Evolutionary conservation across 2,797 vertebrate genomes (phyloP), one percentile per base, ranked within the genome.

Genomic region (Iguana delicatissima): DNA sequence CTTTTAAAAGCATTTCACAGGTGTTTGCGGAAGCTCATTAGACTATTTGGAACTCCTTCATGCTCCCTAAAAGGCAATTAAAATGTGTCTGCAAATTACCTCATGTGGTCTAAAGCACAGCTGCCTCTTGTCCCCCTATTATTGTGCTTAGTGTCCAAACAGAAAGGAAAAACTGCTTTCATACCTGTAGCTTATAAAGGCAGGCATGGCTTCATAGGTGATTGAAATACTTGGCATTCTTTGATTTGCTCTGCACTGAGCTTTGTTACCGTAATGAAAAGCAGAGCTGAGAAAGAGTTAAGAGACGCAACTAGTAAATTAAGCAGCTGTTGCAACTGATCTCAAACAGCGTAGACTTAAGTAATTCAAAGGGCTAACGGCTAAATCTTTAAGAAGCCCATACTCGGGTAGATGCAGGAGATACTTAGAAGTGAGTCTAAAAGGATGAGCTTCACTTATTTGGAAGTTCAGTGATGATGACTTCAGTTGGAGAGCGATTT

Each of bases 51-150:
- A 97, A 97, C 96, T 97, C 96, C 97, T 97, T 97, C 97, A 97
- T 97, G 96, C 96, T 97, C 97, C 96, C 97, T 97, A 97, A 97
- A 97, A 97, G 97, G 97, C 97, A 98, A 98, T 98, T 97, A 98
- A 97, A 98, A 98, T 96, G 96, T 97, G 96, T 97, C 97, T 97
- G 96, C 95, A 98, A 97, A 98, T 97, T 97, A 97, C 96, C 96
- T 97, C 96, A 88, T 97, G 97, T 92, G 95, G 97, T 96, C 97
- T 96, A 96, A 97, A 96, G 96, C 96, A 95, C 97, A 97, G 97
- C 97, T 97, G 97, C 96, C 96, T 97, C 97, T 96, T 94, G 96
- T 96, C 95, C 96, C 92, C 95, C 94, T 95, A 83, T 96, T 96
- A 95, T 96, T 95, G 94, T 87, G n/a, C 69, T 0, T 55, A 94